A percentile compares a stretch with the other conserved stretches of the same genome.
Evolutionary conservation across 1,140 invertebrate genomes (phyloP).

Genomic region (Calliopsis andreniformis): DNA sequence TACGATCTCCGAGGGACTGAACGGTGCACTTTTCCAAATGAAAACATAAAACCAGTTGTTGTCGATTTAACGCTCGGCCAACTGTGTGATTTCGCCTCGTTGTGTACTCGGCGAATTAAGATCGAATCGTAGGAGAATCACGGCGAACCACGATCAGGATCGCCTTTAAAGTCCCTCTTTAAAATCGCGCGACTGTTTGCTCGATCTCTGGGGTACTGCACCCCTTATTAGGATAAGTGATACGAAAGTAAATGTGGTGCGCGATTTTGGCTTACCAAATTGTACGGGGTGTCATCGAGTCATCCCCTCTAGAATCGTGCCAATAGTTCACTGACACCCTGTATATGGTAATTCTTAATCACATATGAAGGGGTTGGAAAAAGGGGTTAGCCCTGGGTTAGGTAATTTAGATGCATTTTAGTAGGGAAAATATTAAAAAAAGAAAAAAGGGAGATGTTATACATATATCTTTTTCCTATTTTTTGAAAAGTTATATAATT

Average conservation of each 20-base stretch:
- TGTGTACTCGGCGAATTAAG: conserved; percentile 46
- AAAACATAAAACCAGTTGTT: conserved; percentile 59
- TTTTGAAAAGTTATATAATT: too few relatives aligned
- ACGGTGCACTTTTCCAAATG: conserved; percentile 67
- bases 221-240: background rate
- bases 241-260: background rate
- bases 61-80: conserved; percentile 60
- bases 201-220: background rate
- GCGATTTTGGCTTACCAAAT: background rate
- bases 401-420: too few relatives aligned
- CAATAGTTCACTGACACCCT: too few relatives aligned
- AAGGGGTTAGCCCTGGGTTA: too few relatives aligned
- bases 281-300: too few relatives aligned
- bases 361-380: too few relatives aligned
- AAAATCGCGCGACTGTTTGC: conserved; percentile 30
- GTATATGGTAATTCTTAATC: too few relatives aligned
- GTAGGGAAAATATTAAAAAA: too few relatives aligned
- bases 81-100: conserved; percentile 39
- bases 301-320: background rate
- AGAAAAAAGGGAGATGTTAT: too few relatives aligned
- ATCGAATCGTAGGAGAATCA: conserved; percentile 42
- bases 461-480: too few relatives aligned
- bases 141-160: conserved; percentile 43
- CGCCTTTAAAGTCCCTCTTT: conserved; percentile 52
- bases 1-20: conserved; percentile 31